Evolutionary conservation across 2,888 invertebrate genomes (phyloP).

Genomic region (Drosophila trichaetosa): DNA sequence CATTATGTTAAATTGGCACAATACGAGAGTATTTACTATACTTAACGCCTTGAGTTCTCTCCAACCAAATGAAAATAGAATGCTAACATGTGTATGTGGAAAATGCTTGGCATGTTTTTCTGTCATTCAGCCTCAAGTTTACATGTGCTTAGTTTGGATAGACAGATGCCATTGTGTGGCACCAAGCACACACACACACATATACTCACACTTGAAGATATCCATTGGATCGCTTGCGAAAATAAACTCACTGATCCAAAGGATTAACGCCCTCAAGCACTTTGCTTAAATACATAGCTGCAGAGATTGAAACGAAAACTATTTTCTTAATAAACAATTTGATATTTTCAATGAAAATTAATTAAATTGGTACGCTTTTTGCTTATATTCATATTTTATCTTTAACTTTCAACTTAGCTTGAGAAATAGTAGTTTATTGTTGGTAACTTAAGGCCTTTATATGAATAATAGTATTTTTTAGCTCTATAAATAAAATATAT

Average conservation of each 20-base stretch:
- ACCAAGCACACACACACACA: neutral
- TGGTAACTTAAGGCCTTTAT: neutral
- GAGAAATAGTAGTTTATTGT: neutral
- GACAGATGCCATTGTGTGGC: constrained; percentile 60
- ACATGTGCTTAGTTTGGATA: constrained; percentile 54
- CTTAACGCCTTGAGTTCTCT: constrained; percentile 50
- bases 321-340: constrained; percentile 9
- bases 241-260: constrained; percentile 43
- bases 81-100: constrained; percentile 70
- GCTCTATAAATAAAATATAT: neutral
- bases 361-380: neutral
- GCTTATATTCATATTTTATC: neutral
- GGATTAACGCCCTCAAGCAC: constrained; percentile 30
- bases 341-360: neutral
- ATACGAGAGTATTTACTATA: constrained; percentile 54
- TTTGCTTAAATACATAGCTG: constrained; percentile 17
- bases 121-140: constrained; percentile 66
- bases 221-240: constrained; percentile 38
- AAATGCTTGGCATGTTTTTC: constrained; percentile 71
- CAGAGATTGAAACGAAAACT: neutral
- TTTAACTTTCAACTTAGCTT: accelerated
- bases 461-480: neutral
- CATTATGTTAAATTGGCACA: constrained; percentile 78
- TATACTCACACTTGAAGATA: constrained; percentile 2
- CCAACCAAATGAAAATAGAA: constrained; percentile 68